phyloP scores from a whole-genome alignment of 2,797 vertebrate species.

The Enteromius argenteus region DNA sequence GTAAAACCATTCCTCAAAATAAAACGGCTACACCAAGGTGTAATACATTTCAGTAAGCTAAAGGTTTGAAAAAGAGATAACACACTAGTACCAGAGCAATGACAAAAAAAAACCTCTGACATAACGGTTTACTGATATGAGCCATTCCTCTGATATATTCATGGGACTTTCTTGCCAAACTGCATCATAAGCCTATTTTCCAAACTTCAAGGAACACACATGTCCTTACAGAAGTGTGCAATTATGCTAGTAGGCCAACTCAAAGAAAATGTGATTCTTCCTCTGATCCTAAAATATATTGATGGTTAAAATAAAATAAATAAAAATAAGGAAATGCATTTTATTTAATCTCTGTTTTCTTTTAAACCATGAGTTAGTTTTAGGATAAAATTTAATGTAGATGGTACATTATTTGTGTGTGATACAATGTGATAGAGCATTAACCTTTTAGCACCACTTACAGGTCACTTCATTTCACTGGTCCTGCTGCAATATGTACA shows the following conservation, averaged over 20 bases:
- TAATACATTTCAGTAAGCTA: not conserved
- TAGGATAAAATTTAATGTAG: too few relatives aligned
- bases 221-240: not conserved
- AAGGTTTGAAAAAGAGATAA: not conserved
- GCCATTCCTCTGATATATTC: not conserved
- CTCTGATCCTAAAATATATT: not conserved
- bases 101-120: not conserved
- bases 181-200: slow-evolving; percentile 2
- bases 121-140: slow-evolving; percentile 12
- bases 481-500: not conserved
- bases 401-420: too few relatives aligned
- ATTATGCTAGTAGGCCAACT: not conserved
- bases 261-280: not conserved
- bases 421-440: too few relatives aligned
- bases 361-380: too few relatives aligned
- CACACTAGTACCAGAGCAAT: not conserved
- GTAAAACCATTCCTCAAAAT: not conserved
- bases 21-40: not conserved
- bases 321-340: not conserved
- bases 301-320: not conserved
- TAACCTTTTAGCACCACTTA: not conserved
- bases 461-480: not conserved
- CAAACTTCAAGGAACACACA: not conserved
- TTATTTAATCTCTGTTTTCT: not conserved
- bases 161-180: not conserved